Evolutionary conservation across 2,113 vertebrate species (phyloP), one percentile per base, ranked within the genome.

Genomic region (Oreotrochilus melanogaster): DNA sequence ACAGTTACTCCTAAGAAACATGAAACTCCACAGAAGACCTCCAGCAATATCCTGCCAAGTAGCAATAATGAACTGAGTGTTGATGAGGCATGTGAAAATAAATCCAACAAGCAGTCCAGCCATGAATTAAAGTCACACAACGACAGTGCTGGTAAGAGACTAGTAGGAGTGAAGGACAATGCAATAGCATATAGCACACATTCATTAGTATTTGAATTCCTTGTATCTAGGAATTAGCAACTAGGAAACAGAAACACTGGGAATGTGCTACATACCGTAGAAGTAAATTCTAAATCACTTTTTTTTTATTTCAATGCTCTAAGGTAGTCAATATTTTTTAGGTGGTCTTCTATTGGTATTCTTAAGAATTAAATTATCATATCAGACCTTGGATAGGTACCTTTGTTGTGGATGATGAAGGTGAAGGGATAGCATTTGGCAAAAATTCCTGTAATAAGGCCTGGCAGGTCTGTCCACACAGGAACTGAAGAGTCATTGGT

Each of bases 81-180:
- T 64, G 39, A 72, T 85, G 92, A 97, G 78, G 70, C 54, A 10
- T 2, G 0, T 78, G 61, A 90, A 87, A 94, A 92, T 74, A 93
- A 93, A 86, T 60, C 94, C 83, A 86, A 91, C 53, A 58, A 85
- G 39, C 57, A 84, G 43, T 48, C 66, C 88, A 89, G 67, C 31
- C 88, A 39, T 78, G 94, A 96, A 39, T 91, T 92, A 73, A 91
- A 89, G 56, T 88, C 81, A 31, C 72, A 93, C 25, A 61, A 93
- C 91, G 89, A 17, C 61, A 47, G 76, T 74, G 70, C 91, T 95
- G 98, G 98, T 99, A 98, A 99, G 98, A 97, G 14, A 53, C 67
- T 93, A 42, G 19, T 11, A 19, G 33, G 37, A 69, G 10, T 24
- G 33, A 85, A 56, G 35, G 62, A 57, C 22, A 23, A 62, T 60